A percentile compares a stretch with the other conserved stretches of the same genome.
These are phyloP conservation scores for Sylvietta virens DNA, from an alignment of 2,113 vertebrate species.

Conservation along the genomic window DNA sequence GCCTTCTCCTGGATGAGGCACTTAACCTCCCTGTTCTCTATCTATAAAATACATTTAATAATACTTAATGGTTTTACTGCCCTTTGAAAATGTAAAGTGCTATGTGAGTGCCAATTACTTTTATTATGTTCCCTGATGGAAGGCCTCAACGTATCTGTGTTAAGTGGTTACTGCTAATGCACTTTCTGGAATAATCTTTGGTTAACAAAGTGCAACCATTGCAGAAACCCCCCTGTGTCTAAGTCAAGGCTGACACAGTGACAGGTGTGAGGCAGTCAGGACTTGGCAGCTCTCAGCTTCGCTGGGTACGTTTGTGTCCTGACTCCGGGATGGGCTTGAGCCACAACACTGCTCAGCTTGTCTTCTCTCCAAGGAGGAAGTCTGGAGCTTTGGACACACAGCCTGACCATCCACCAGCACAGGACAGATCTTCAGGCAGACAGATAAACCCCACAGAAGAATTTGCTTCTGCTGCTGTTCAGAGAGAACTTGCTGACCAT, in stretches of 20 bases:
- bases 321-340: neutral
- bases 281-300: neutral
- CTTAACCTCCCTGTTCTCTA: slow-evolving; percentile 19
- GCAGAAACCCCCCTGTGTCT: neutral
- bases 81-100: slow-evolving; percentile 49
- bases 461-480: neutral
- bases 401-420: neutral
- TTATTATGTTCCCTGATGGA: slow-evolving; percentile 39
- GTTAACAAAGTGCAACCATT: neutral
- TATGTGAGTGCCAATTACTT: slow-evolving; percentile 38
- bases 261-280: neutral
- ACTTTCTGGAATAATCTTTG: slow-evolving; percentile 41
- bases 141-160: slow-evolving; percentile 1
- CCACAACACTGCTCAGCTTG: neutral
- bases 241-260: neutral
- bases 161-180: slow-evolving; percentile 49
- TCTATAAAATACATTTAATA: slow-evolving; percentile 57
- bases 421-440: neutral
- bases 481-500: neutral
- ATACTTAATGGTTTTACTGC: slow-evolving; percentile 45
- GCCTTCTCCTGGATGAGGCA: neutral
- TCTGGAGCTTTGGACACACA: neutral
- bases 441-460: neutral
- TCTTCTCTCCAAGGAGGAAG: neutral
- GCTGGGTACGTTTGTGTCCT: rapidly evolving